These are phyloP conservation scores for Anthoscopus minutus DNA, from an alignment of 2,113 vertebrate genomes.

Conservation along the genomic window DNA sequence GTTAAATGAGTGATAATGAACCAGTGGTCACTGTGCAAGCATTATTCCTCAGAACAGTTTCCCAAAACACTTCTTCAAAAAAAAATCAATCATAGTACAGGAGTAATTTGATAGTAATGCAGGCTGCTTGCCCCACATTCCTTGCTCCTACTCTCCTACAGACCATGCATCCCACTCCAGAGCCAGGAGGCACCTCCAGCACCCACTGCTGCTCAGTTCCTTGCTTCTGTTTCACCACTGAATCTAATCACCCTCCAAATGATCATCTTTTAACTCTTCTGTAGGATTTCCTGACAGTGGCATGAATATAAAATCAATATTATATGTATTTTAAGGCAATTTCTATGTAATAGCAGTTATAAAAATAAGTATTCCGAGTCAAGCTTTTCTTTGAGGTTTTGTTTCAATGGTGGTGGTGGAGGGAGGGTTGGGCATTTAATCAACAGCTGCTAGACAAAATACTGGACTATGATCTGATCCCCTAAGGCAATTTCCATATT, in stretches of 20 bases:
- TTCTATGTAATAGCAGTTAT: neutral
- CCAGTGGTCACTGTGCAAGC: neutral
- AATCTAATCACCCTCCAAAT: neutral
- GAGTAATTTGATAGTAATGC: neutral
- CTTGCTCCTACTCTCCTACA: neutral
- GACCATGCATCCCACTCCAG: neutral
- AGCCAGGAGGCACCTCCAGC: neutral
- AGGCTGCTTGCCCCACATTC: neutral
- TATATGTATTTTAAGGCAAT: neutral
- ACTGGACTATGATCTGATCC: neutral
- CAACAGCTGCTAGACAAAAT: neutral
- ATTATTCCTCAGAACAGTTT: neutral
- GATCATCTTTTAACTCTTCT: neutral
- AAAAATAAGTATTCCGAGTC: neutral
- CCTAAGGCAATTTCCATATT: neutral
- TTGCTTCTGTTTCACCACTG: neutral
- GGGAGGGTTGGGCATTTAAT: neutral
- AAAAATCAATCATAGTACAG: neutral
- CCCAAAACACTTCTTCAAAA: neutral
- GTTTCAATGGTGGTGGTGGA: neutral
- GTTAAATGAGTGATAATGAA: neutral
- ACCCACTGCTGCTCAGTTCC: neutral
- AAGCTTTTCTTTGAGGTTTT: neutral
- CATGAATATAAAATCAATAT: neutral
- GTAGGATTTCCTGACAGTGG: neutral